Evolutionary conservation across 2,797 vertebrate species (phyloP).

Genomic region (Buphagus erythrorhynchus): DNA sequence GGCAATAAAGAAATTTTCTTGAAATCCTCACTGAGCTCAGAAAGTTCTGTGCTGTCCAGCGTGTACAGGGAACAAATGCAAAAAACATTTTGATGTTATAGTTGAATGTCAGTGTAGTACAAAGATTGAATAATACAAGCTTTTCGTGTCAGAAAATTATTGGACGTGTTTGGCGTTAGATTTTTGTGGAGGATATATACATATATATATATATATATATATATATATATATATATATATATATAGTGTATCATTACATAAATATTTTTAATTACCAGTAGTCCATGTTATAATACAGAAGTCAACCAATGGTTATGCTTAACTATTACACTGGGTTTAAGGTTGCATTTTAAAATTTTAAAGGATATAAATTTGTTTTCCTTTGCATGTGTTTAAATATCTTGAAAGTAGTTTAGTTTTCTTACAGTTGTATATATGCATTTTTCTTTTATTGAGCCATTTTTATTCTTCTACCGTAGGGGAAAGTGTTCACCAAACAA

Average conservation of each 20-base stretch:
- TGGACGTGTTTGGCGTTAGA: neutral
- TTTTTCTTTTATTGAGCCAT: neutral
- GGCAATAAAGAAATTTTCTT: neutral
- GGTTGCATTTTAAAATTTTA: neutral
- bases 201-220: too few relatives aligned
- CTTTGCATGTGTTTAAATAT: neutral
- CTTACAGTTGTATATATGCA: neutral
- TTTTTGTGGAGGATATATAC: neutral
- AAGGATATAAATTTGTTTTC: neutral
- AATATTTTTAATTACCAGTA: neutral
- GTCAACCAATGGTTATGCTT: neutral
- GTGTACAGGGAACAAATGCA: neutral
- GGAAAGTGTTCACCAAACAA: fast-evolving
- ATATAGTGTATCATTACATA: neutral
- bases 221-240: neutral
- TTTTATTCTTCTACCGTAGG: neutral
- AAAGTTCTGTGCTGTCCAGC: neutral
- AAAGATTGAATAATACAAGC: neutral
- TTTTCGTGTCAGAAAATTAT: neutral
- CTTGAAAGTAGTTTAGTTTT: neutral
- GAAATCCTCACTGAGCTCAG: neutral
- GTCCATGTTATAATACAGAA: neutral
- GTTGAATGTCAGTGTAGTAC: neutral
- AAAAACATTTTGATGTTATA: neutral
- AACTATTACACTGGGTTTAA: neutral